Evolutionary conservation across 2,113 vertebrate species (phyloP).

Genomic region (Eulemur rufifrons): DNA sequence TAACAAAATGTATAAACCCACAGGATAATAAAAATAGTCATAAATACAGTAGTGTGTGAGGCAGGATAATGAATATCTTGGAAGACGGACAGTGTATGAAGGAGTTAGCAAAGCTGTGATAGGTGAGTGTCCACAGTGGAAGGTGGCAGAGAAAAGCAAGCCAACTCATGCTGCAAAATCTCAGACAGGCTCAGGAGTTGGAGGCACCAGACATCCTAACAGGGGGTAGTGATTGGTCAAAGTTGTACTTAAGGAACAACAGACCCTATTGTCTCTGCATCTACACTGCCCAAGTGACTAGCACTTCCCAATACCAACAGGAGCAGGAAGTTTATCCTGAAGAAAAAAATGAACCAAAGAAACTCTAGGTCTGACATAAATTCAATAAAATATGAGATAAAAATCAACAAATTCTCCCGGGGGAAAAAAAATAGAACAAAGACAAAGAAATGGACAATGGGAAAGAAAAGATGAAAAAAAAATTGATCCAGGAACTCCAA

Average conservation of each 20-base stretch:
- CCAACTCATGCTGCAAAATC: not conserved
- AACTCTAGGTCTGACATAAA: not conserved
- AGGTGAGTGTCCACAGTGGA: not conserved
- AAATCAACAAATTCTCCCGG: not conserved
- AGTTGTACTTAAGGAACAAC: not conserved
- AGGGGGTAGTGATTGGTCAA: not conserved
- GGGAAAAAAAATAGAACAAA: not conserved
- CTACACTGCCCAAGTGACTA: not conserved
- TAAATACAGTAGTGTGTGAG: not conserved
- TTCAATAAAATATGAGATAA: not conserved
- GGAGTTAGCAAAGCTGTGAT: not conserved
- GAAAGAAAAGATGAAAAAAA: not conserved
- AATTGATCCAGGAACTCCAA: not conserved
- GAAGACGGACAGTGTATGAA: not conserved
- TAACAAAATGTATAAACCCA: not conserved
- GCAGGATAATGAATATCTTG: not conserved
- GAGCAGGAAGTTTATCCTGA: not conserved
- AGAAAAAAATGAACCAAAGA: not conserved
- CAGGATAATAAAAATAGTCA: not conserved
- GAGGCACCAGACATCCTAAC: not conserved
- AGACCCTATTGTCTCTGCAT: not conserved
- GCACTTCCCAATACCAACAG: not conserved
- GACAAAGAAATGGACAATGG: not conserved
- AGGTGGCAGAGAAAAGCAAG: not conserved
- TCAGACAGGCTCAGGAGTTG: not conserved